A percentile compares a stretch with the other conserved stretches of the same genome.
Conservation (phyloP, 2,797 vertebrate genomes). For the Selene dorsalis region DNA sequence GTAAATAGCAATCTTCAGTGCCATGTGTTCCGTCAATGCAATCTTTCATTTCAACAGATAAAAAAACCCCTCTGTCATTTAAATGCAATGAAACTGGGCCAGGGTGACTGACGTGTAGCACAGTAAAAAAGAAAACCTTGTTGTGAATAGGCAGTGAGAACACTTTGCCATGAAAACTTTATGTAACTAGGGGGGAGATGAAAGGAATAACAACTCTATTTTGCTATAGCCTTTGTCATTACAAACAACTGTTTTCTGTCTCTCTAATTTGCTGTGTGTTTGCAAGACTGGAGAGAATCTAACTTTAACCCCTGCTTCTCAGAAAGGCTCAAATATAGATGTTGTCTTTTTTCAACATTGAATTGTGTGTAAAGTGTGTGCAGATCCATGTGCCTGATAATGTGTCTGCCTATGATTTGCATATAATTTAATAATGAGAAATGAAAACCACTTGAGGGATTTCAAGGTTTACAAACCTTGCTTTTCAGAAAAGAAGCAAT, state of each 20-base stretch:
- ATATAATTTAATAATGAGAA: constrained; percentile 38
- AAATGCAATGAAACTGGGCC: constrained; percentile 73
- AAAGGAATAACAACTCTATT: constrained; percentile 43
- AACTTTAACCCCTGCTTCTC: constrained; percentile 36
- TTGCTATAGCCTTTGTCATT: constrained; percentile 57
- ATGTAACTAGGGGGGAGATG: constrained; percentile 64
- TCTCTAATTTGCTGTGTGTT: constrained; percentile 50
- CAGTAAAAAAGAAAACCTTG: constrained; percentile 52
- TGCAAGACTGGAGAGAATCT: constrained; percentile 27
- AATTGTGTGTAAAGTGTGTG: not conserved
- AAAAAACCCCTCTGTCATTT: constrained; percentile 53
- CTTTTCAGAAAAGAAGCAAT: not conserved
- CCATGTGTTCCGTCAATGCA: constrained; percentile 34
- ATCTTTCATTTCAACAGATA: constrained; percentile 59
- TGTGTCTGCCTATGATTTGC: not conserved
- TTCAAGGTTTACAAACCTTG: constrained; percentile 1
- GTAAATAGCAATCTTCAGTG: constrained; percentile 50
- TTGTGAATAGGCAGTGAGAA: constrained; percentile 49
- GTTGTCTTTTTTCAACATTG: constrained; percentile 35
- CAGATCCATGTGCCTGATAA: not conserved
- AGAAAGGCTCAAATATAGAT: constrained; percentile 22
- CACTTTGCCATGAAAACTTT: constrained; percentile 59
- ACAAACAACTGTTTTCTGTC: constrained; percentile 48
- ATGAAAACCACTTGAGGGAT: constrained; percentile 28
- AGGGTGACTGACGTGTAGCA: constrained; percentile 73